Evolutionary conservation across 2,113 vertebrate genomes (phyloP).

Genomic region (Sprattus sprattus): DNA sequence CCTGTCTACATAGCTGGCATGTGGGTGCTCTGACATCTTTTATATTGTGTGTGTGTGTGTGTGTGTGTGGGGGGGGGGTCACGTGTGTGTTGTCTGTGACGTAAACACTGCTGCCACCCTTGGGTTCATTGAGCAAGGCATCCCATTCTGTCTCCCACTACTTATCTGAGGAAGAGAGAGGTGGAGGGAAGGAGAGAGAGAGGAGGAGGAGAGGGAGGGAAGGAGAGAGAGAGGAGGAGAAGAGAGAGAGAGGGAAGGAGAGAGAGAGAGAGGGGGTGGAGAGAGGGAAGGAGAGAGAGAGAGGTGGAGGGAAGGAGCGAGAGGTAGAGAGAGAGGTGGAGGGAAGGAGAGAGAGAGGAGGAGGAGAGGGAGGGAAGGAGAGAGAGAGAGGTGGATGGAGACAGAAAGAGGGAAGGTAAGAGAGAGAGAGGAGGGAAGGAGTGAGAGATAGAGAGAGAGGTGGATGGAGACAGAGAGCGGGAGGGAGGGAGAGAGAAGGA

Average conservation of each 20-base stretch:
- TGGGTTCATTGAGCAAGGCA: background rate
- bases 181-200: background rate
- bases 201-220: background rate
- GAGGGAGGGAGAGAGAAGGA: background rate
- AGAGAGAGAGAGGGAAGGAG: background rate
- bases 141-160: background rate
- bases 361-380: background rate
- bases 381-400: no score
- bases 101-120: background rate
- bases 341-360: constrained; percentile 11
- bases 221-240: background rate
- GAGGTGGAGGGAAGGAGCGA: background rate
- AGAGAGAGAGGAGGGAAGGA: background rate
- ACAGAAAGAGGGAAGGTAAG: background rate
- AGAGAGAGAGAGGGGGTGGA: background rate
- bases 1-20: no score
- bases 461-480: background rate
- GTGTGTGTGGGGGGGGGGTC: background rate
- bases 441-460: background rate
- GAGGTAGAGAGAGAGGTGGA: background rate
- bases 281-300: background rate
- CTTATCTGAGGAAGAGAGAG: background rate
- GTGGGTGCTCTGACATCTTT: no score
- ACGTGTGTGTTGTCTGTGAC: background rate
- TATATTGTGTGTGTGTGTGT: background rate